Evolutionary conservation across 2,888 invertebrate genomes (phyloP), one percentile per base, ranked within the genome.

Genomic region (Acanthoscelides obtectus): DNA sequence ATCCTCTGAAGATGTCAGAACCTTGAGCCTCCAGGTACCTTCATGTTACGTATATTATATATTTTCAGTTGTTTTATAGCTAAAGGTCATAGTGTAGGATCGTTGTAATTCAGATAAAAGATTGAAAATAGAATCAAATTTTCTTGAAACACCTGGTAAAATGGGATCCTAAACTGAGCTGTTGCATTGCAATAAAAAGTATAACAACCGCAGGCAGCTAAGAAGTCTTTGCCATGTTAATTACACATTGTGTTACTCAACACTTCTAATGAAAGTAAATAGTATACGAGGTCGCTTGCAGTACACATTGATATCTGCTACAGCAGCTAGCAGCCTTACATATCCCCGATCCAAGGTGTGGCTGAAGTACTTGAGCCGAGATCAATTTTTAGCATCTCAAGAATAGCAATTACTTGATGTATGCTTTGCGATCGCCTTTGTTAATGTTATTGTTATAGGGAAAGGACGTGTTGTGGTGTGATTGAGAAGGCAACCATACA

Each of bases 231-330:
- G 45, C 45, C 45, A 45, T 45, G 45, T 45, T 45, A 45, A 45
- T 45, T 45, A 45, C 45, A 12, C 17, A 12, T 45, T 45, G 45
- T 45, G 45, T 45, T 45, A 45, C 45, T 45, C 45, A 45, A 45
- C 45, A 45, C 45, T 72, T 65, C 70, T 74, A 76, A 72, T 70
- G 69, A 68, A 72, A 73, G 71, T 72, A 74, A 72, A 72, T 72
- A 70, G 69, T 71, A 71, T 66, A 64, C 71, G 71, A 71, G 71
- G 71, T 71, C 71, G 67, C 20, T 68, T 69, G 8, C 45, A 45
- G 45, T 45, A 66, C 69, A 64, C 71, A 71, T 45, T 45, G 72
- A 72, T 72, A 70, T 67, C 70, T 22, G 67, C n/a, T n/a, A n/a
- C n/a, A n/a, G n/a, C n/a, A n/a, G n/a, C n/a, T n/a, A n/a, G n/a